Evolutionary conservation across 2,888 invertebrate genomes (phyloP).

Genomic region (Erynnis tages): DNA sequence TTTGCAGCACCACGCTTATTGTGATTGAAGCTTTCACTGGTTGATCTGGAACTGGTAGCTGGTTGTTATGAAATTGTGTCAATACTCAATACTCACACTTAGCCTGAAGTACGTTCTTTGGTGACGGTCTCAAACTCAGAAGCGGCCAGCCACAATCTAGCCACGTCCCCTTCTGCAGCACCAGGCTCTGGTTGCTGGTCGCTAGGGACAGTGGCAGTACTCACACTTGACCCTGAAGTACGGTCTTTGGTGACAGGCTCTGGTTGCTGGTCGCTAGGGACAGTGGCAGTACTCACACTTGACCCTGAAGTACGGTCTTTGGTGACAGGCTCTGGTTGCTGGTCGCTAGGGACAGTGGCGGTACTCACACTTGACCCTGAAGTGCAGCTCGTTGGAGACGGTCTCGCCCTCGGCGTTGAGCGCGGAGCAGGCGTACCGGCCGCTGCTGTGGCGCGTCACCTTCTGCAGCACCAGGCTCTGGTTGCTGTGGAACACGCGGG

Average conservation of each 20-base stretch:
- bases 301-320: constrained; percentile 91
- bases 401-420: constrained; percentile 94
- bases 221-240: too few relatives aligned
- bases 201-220: too few relatives aligned
- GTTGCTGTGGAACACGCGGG: constrained; percentile 94
- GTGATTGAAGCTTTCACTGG: too few relatives aligned
- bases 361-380: constrained; percentile 94
- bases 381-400: constrained; percentile 90
- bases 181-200: too few relatives aligned
- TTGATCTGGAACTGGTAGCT: constrained; percentile 85
- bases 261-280: too few relatives aligned
- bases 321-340: constrained; percentile 87
- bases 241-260: too few relatives aligned
- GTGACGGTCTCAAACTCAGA: constrained; percentile 94
- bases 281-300: constrained; percentile 93
- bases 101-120: too few relatives aligned
- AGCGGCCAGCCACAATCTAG: constrained; percentile 91
- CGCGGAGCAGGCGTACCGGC: constrained; percentile 93
- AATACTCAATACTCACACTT: too few relatives aligned
- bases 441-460: constrained; percentile 92
- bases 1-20: too few relatives aligned
- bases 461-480: constrained; percentile 95
- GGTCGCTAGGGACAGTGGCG: too few relatives aligned
- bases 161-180: constrained; percentile 93
- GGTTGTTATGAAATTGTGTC: too few relatives aligned